Evolutionary conservation across 2,888 invertebrate species (phyloP).

Genomic region (Drosophila diplacantha): DNA sequence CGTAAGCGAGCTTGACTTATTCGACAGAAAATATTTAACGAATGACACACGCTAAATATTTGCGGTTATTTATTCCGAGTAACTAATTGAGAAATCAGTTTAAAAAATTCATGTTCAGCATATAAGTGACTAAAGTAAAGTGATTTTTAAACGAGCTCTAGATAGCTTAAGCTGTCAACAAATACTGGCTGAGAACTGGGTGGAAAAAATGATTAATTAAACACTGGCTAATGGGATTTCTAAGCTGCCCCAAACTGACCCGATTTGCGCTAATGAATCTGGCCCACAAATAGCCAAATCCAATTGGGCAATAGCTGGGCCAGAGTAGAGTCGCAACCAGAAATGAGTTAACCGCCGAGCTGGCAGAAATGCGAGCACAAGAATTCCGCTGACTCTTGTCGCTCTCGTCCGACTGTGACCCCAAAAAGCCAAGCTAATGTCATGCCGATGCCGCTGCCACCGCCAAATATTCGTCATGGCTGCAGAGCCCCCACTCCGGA

Average conservation of each 20-base stretch:
- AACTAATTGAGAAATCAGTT: slow-evolving; percentile 1
- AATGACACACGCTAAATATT: slow-evolving; percentile 10
- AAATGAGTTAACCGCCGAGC: slow-evolving; percentile 28
- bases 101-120: neutral
- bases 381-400: slow-evolving; percentile 53
- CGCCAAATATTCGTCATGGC: slow-evolving; percentile 71
- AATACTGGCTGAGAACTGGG: slow-evolving; percentile 26
- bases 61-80: neutral
- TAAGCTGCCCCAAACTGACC: slow-evolving; percentile 20
- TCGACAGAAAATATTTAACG: neutral
- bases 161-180: slow-evolving; percentile 24
- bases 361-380: slow-evolving; percentile 49
- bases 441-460: slow-evolving; percentile 63
- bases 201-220: slow-evolving; percentile 39
- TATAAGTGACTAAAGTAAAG: neutral
- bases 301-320: slow-evolving; percentile 59
- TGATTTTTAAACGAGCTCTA: slow-evolving; percentile 15
- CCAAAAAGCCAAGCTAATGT: slow-evolving; percentile 69
- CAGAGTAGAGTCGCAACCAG: slow-evolving; percentile 53
- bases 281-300: slow-evolving; percentile 48
- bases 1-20: slow-evolving; percentile 2
- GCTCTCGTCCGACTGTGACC: slow-evolving; percentile 53
- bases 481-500: slow-evolving; percentile 55
- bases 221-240: slow-evolving; percentile 14
- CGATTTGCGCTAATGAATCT: slow-evolving; percentile 25